Conservation (phyloP, 2,113 vertebrate species). For the Thomomys bottae region DNA sequence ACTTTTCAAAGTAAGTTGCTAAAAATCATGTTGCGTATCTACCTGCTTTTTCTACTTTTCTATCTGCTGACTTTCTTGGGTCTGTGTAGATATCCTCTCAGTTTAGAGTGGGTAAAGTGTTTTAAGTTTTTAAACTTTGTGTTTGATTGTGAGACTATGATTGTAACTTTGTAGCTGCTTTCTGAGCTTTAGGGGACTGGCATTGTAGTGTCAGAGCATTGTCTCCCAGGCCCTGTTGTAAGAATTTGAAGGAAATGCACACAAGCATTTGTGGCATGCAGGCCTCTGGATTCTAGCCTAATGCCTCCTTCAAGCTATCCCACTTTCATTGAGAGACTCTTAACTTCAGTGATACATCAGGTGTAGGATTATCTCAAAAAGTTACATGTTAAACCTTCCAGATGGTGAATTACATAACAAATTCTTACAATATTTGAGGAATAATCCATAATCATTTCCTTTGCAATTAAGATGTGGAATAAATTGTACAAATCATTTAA, state of each 20-base stretch:
- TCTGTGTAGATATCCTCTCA: neutral
- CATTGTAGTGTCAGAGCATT: neutral
- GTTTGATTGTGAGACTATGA: neutral
- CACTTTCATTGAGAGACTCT: neutral
- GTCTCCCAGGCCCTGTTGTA: neutral
- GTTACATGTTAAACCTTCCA: neutral
- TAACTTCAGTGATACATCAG: constrained; percentile 16
- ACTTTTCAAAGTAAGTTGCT: constrained; percentile 32
- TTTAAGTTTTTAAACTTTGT: constrained; percentile 31
- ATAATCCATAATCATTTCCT: neutral
- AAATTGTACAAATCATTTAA: constrained; percentile 32
- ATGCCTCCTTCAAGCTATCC: neutral
- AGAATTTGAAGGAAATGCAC: neutral
- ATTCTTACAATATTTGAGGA: constrained; percentile 31
- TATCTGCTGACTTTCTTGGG: neutral
- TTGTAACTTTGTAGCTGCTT: neutral
- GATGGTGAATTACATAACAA: neutral
- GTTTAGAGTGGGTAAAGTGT: neutral
- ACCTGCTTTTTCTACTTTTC: neutral
- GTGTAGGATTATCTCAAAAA: neutral
- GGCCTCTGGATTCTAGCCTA: neutral
- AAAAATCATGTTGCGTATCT: neutral
- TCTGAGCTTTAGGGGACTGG: constrained; percentile 2
- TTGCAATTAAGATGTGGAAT: neutral
- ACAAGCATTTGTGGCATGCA: neutral